Percentiles rank a stretch among this genome's conserved stretches.
These are phyloP conservation scores for Arizona elegans DNA, from an alignment of 2,113 vertebrate species.

Conservation along the genomic window DNA sequence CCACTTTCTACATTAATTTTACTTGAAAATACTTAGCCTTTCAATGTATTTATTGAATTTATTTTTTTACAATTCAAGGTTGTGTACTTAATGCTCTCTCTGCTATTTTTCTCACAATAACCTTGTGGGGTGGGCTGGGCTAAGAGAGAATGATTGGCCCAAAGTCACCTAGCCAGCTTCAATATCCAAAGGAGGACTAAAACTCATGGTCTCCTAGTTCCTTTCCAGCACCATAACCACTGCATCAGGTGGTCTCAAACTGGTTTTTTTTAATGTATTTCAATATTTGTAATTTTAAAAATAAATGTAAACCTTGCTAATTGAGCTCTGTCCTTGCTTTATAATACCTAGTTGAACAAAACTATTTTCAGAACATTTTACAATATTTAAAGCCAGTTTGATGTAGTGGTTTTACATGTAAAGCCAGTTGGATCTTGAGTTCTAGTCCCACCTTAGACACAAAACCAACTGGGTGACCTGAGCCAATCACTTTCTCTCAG, in stretches of 20 bases:
- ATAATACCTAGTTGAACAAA: not conserved
- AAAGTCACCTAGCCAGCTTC: not conserved
- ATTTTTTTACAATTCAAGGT: not conserved
- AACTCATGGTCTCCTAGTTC: not conserved
- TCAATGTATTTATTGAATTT: not conserved
- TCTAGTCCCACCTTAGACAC: not conserved
- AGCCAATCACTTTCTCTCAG: not conserved
- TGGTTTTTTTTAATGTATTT: not conserved
- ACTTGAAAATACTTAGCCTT: not conserved
- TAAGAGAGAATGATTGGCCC: not conserved
- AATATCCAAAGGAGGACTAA: not conserved
- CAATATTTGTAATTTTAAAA: not conserved
- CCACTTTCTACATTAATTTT: not conserved
- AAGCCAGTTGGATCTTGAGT: not conserved
- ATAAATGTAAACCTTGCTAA: not conserved
- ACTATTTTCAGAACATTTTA: not conserved
- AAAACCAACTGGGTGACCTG: not conserved
- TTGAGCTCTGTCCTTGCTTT: not conserved
- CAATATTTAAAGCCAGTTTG: not conserved
- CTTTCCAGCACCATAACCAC: not conserved
- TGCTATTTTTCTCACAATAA: not conserved
- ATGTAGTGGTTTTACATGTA: not conserved
- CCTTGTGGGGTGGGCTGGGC: not conserved
- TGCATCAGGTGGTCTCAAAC: not conserved
- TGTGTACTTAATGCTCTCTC: not conserved